Base-by-base conservation (phyloP, 2,113 vertebrate genomes). In the Ophiodon elongatus region DNA sequence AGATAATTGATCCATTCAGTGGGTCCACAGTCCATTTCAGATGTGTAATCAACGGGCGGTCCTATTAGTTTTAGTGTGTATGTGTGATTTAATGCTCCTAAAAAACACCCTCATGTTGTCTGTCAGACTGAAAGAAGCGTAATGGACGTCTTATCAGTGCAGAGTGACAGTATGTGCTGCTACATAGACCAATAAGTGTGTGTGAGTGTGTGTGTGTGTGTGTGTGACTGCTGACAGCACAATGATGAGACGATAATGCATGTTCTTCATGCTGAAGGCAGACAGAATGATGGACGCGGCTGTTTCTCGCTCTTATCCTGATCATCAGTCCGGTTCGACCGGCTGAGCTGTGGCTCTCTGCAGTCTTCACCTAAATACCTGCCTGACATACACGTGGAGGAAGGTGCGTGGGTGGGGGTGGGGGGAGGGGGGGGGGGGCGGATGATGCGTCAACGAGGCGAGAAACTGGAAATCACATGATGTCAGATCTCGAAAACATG, bases 231-330 rank as follows among this genome's bases (percentile, higher is more conserved):
- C 86, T 88, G 87, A 87, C 88, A 87, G 83, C 83, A 60, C 70
- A 57, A 47, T 83, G 91, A 90, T 86, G 78, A 80, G 87, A 78
- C 79, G 87, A 89, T 89, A 85, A 89, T 83, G 79, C 82, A 63
- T 70, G 83, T 89, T 80, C 74, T 75, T 68, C 45, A 17, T 11
- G 83, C 54, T 62, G 54, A 27, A 82, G 60, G 57, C 29, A 39
- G 0, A 80, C 84, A 50, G 62, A 81, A 39, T 85, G 88, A 92
- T 74, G 74, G 85, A 83, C 82, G 8, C 25, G 57, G n/a, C 73
- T 27, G 62, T 59, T 83, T 88, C 75, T 56, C 2, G 39, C 81
- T 81, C 73, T 89, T 80, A 90, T 90, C 85, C 79, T 39, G 71
- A 80, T 87, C 85, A 81, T 89, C 87, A 50, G 76, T 86, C 83